Evolutionary conservation across 2,888 invertebrate genomes (phyloP), one percentile per base, ranked within the genome.

Genomic region (Chrysodeixis includens): DNA sequence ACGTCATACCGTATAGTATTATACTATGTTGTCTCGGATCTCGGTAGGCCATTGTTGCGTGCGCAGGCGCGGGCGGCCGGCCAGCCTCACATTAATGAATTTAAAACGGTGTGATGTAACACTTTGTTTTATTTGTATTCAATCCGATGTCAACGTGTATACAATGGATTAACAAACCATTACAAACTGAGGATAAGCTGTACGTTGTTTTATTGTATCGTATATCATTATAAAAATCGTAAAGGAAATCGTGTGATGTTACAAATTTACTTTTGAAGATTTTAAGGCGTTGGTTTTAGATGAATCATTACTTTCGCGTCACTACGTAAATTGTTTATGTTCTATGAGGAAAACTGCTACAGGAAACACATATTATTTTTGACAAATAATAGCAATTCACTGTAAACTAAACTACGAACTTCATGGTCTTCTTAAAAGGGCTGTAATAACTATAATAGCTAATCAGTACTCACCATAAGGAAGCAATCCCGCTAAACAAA

Each of bases 1-100:
- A n/a, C n/a, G n/a, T n/a, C n/a, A n/a, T n/a, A n/a, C n/a, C n/a
- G n/a, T n/a, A n/a, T n/a, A n/a, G n/a, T n/a, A n/a, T n/a, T n/a
- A n/a, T n/a, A n/a, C n/a, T n/a, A n/a, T n/a, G n/a, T n/a, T n/a
- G n/a, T n/a, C n/a, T 89, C 88, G 68, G 85, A 4, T 4, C 26
- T 26, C 26, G 68, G 85, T 84, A 80, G 81, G 81, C 87, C 83
- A 93, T 93, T 92, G 92, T 92, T n/a, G n/a, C n/a, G 78, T 83
- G 7, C 62, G 10, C 74, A 77, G 74, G 85, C 88, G 91, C 88
- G 88, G 90, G 89, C 87, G 89, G 72, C 78, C 79, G 83, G 79
- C 83, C 83, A 84, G 26, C 84, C 83, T 83, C 75, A 74, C 78
- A 83, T 78, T 84, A 87, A 86, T 80, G 78, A 86, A 88, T 87